Evolutionary conservation across 2,113 vertebrate genomes (phyloP).

Genomic region (Xenopus borealis): DNA sequence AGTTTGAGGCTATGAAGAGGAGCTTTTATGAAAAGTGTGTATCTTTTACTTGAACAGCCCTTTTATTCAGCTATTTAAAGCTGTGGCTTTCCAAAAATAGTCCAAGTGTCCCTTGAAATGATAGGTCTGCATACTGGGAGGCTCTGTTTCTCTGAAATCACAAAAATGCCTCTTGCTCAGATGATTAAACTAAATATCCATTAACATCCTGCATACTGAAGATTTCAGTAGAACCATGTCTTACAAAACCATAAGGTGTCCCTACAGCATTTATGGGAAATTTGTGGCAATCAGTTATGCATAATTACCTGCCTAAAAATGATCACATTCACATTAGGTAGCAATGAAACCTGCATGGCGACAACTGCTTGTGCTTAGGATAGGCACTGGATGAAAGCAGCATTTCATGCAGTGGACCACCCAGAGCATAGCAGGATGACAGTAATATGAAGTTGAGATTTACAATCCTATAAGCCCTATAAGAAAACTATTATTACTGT

Average conservation of each 20-base stretch:
- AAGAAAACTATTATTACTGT: no score
- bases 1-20: slow-evolving; percentile 1
- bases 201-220: neutral
- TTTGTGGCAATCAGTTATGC: neutral
- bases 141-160: slow-evolving; percentile 25
- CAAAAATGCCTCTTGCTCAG: neutral
- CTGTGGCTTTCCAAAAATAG: slow-evolving; percentile 36
- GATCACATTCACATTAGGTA: neutral
- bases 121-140: slow-evolving; percentile 25
- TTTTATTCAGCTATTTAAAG: slow-evolving; percentile 46
- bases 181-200: neutral
- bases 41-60: slow-evolving; percentile 23
- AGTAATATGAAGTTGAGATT: neutral
- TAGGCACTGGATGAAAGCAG: neutral
- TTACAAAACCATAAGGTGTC: neutral
- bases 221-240: neutral
- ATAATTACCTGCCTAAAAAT: neutral
- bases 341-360: neutral
- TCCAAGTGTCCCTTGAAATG: slow-evolving; percentile 27
- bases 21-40: slow-evolving; percentile 24
- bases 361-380: neutral
- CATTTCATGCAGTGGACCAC: neutral
- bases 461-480: neutral
- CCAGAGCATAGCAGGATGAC: neutral
- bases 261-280: neutral